These are phyloP conservation scores for Eunapius fragilis DNA, from an alignment of 37 sponge, comb jelly and placozoan genomes.

Conservation along the genomic window DNA sequence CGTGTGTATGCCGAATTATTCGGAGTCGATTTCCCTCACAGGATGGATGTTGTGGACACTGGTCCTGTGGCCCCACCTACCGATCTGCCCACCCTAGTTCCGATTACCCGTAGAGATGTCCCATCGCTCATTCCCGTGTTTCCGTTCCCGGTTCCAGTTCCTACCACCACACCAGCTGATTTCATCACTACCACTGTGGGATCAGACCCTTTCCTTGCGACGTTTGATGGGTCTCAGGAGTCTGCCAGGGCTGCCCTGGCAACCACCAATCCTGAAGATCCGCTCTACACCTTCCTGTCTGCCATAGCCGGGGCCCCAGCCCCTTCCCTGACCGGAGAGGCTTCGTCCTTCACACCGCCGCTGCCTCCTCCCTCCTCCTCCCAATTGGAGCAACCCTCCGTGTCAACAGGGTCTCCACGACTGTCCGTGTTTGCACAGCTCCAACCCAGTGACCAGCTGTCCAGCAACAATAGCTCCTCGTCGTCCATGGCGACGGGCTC, in stretches of 20 bases:
- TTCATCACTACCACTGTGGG: not conserved
- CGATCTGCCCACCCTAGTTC: conserved; percentile 46
- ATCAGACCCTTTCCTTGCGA: conserved; percentile 1
- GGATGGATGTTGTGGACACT: no score
- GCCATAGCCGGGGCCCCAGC: conserved; percentile 76
- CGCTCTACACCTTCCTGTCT: conserved; percentile 81
- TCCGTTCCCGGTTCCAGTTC: not conserved
- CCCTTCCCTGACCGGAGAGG: conserved; percentile 52
- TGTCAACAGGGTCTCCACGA: conserved; percentile 2
- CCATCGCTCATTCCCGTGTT: not conserved
- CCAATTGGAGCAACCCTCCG: not conserved
- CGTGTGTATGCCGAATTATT: no score
- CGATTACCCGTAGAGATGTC: conserved; percentile 13
- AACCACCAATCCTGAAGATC: conserved; percentile 54
- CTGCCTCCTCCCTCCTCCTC: conserved; percentile 4
- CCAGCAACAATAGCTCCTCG: no score
- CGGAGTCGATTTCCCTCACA: no score
- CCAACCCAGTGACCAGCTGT: not conserved
- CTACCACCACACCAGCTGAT: not conserved
- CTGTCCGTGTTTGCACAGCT: conserved; percentile 60
- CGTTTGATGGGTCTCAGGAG: conserved; percentile 75
- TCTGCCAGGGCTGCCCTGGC: conserved; percentile 62
- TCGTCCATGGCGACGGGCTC: conserved; percentile 16
- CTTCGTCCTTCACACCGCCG: not conserved
- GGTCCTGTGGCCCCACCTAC: not conserved